Base-by-base conservation (phyloP, 2,113 vertebrate genomes). In the Carollia perspicillata region DNA sequence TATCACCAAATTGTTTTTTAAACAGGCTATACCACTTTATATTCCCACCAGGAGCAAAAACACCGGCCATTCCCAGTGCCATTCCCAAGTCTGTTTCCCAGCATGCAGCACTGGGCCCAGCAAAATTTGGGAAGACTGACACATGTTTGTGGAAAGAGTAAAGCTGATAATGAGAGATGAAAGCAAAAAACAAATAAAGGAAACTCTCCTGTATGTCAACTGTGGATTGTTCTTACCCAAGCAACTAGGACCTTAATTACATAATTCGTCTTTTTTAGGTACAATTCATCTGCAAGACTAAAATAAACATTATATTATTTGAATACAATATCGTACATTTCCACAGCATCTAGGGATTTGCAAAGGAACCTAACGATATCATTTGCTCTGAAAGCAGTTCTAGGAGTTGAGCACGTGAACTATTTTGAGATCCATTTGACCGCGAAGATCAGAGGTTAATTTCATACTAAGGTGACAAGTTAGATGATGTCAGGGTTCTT, bases 241-340 rank as follows among this genome's bases (percentile, higher is more conserved):
- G n/a, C 16, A 86, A 93, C 28, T 51, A 49, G 60, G 30, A 42
- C 17, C 17, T 40, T 89, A 72, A 63, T 75, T 35, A 83, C 5
- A 30, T 71, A 86, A 89, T 69, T n/a, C 78, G 18, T 44, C 78
- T 23, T 51, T 51, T 91, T 72, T 71, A 60, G 63, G 30, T 49
- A 89, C 6, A 71, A 55, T 47, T 69, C 33, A 42, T 58, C 35
- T 74, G 18, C 18, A 81, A 86, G 20, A 44, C 68, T 80, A 16
- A 91, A 81, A 87, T 22, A 85, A 85, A 91, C 89, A 80, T 35
- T 68, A 47, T 44, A 58, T 92, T 79, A 37, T 35, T 4, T 79
- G 8, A 83, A 78, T 8, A 74, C 1, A 71, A 3, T 40, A 75
- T 18, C 44, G 71, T 22, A 68, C 33, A 40, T n/a, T 90, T 85